These are phyloP conservation scores for Erannis defoliaria DNA, from an alignment of 2,888 invertebrate genomes.

Conservation along the genomic window DNA sequence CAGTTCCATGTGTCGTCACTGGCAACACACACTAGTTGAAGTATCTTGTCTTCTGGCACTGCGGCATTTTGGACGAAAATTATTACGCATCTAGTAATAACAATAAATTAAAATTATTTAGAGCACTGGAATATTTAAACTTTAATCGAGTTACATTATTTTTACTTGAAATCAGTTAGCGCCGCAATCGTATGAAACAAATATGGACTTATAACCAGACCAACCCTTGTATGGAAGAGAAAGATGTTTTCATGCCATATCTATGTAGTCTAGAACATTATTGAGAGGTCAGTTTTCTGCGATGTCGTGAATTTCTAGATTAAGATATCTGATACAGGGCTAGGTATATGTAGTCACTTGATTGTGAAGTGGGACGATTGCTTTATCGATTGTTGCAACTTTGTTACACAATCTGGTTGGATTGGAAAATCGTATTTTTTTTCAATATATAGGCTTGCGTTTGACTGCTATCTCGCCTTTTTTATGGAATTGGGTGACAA, in stretches of 20 bases:
- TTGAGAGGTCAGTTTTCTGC: not conserved
- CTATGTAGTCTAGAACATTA: not conserved
- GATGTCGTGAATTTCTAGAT: constrained; percentile 4
- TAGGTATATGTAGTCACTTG: not conserved
- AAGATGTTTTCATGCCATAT: not conserved
- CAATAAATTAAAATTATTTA: no score
- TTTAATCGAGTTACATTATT: no score
- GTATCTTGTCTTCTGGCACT: no score
- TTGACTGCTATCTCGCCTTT: no score
- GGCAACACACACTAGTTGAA: no score
- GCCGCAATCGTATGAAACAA: not conserved
- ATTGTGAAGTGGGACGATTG: constrained; percentile 1
- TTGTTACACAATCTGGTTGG: not conserved
- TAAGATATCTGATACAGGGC: not conserved
- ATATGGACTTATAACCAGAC: not conserved
- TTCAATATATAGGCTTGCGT: no score
- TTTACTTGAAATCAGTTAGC: not conserved
- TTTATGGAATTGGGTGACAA: no score
- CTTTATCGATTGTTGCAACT: constrained; percentile 14
- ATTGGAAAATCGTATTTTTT: not conserved
- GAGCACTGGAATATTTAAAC: no score
- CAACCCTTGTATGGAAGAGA: not conserved
- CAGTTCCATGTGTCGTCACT: no score
- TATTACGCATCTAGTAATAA: no score
- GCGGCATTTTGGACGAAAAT: no score